phyloP scores from a whole-genome alignment of 2,797 vertebrate genomes.

The Chaetodon trifasciatus region DNA sequence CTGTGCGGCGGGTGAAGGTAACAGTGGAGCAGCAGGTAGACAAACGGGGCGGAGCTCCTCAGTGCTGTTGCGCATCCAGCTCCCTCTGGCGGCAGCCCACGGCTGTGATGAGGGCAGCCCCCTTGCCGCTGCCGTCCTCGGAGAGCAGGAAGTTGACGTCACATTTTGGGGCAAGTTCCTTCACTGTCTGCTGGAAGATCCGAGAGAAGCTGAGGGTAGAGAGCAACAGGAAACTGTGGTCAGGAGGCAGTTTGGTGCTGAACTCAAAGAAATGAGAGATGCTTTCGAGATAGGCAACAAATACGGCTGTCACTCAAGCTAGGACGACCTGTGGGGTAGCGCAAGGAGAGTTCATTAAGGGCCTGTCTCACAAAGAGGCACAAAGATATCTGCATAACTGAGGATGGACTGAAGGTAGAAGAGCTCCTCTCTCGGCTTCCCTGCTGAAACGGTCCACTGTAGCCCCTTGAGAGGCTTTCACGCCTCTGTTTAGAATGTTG shows the following conservation, averaged over 20 bases:
- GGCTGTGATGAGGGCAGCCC: constrained; percentile 95
- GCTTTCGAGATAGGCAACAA: neutral
- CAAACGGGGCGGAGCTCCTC: constrained; percentile 35
- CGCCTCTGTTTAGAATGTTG: neutral
- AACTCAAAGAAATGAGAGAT: neutral
- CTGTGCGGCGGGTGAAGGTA: constrained; percentile 67
- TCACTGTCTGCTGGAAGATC: constrained; percentile 94
- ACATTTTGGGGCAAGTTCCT: constrained; percentile 93
- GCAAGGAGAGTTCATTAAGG: neutral
- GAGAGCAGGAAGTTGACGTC: constrained; percentile 94
- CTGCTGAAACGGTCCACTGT: neutral
- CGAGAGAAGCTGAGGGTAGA: constrained; percentile 87
- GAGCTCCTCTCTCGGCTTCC: neutral
- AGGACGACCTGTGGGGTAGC: too few relatives aligned
- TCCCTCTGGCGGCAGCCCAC: constrained; percentile 90
- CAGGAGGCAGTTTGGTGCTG: neutral
- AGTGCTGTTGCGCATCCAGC: constrained; percentile 81
- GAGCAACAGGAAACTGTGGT: constrained; percentile 17
- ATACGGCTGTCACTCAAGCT: neutral
- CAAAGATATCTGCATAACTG: neutral
- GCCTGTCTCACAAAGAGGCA: neutral
- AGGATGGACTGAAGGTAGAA: neutral
- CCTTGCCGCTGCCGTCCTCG: constrained; percentile 95
- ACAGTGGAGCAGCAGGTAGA: constrained; percentile 61
- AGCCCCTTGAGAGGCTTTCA: neutral